Base-by-base conservation (phyloP, 1,140 invertebrate species). In the Chrysomallon squamiferum region DNA sequence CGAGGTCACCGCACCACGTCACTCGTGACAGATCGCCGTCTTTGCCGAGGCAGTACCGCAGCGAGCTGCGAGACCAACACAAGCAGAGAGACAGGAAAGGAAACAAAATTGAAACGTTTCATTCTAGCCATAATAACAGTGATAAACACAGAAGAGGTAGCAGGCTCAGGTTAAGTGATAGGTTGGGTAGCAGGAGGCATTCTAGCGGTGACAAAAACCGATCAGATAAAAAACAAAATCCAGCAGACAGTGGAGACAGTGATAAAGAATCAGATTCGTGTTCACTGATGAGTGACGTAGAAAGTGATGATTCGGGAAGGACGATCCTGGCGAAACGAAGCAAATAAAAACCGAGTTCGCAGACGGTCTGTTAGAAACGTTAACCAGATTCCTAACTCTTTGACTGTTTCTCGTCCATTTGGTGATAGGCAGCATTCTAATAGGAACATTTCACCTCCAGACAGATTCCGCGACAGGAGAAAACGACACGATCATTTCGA, bases 241-340 rank as follows among this genome's bases (percentile, higher is more conserved):
- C 3, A n/a, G 15, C 45, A 62, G 18, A 27, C 18, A 52, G 27
- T 32, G n/a, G n/a, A n/a, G 33, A 47, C 41, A 27, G n/a, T 38
- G 62, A 65, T 15, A n/a, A 15, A 18, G n/a, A 47, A 43, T 54
- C 33, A 29, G 41, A 50, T 33, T 49, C 27, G 18, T 29, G 6
- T n/a, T 22, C 54, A 3, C 59, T 58, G 9, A 59, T 59, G n/a
- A 43, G 33, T 52, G 63, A 41, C 18, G 43, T 60, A 41, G 69
- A 71, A 41, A 64, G 59, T 30, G 65, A 73, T 30, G 54, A 67
- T 29, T 38, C 59, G 56, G 20, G n/a, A 60, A 43, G 65, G 63
- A 18, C 59, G 69, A 47, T 50, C 57, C 1, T 71, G 66, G 69
- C 57, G 54, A 35, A 47, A 49, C 25, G 62, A 66, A 43, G 66